Evolutionary conservation across 2,113 vertebrate genomes (phyloP).

Genomic region (Cochlearius cochlearius): DNA sequence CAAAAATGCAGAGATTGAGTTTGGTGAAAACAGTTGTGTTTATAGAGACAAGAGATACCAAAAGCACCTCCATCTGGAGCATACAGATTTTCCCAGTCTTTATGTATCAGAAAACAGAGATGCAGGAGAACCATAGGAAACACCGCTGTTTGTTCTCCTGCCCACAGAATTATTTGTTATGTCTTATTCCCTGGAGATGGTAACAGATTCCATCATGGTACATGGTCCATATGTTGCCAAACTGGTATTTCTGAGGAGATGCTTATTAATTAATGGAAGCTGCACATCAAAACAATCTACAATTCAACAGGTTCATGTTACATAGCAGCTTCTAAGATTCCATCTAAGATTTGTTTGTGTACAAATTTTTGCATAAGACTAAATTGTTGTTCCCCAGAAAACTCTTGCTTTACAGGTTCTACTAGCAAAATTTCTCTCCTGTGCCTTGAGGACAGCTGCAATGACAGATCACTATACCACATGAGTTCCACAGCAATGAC

Average conservation of each 20-base stretch:
- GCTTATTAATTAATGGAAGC: neutral
- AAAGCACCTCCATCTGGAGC: neutral
- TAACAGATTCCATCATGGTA: neutral
- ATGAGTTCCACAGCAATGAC: neutral
- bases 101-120: neutral
- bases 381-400: neutral
- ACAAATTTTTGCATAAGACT: neutral
- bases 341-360: neutral
- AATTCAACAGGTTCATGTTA: neutral
- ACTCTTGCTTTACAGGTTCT: neutral
- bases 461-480: neutral
- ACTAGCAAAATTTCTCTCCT: neutral
- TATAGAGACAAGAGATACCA: neutral
- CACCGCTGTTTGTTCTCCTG: neutral
- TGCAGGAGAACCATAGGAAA: neutral
- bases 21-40: neutral
- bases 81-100: neutral
- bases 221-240: neutral
- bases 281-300: neutral
- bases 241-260: neutral
- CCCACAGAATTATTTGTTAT: neutral
- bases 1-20: neutral
- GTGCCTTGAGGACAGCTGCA: neutral
- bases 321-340: neutral
- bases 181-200: neutral